Base-by-base conservation (phyloP, 2,888 invertebrate species). In the Agrypnus murinus region DNA sequence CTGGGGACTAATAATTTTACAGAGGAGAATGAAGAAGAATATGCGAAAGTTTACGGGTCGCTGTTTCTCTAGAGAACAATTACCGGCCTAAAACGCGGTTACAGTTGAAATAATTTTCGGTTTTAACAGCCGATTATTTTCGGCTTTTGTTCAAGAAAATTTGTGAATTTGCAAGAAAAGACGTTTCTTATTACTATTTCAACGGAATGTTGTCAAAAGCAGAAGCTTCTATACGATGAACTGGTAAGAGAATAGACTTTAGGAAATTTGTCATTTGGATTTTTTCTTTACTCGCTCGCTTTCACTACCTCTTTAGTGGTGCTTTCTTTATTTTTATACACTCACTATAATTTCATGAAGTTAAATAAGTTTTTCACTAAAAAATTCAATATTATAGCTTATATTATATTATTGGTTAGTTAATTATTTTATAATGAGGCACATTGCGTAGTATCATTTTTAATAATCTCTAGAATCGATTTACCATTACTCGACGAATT, bases 21-120 rank as follows among this genome's bases (percentile, higher is more conserved):
- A 67, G 65, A 57, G 53, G 64, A 25, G 62, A 72, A 72, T 68
- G 76, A 68, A 68, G 67, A 67, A 67, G 72, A 74, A 74, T 75
- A 72, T 75, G 68, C 72, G 72, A 63, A 69, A 72, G 71, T 73
- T 70, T 71, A 60, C 65, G 72, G 69, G 69, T 64, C 58, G 67
- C 62, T 71, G 59, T 73, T 71, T 65, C 74, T 58, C 74, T 46
- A 36, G 73, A 72, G 75, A 75, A 72, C 75, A 67, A 75, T 77
- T 77, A 77, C 69, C 43, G 67, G 66, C 65, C 55, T 66, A 69
- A 73, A 63, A 60, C 45, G 57, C 63, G 69, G 69, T 70, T 70
- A 65, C 62, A 59, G 62, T 55, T 59, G 67, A 67, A 70, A 67
- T 48, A 69, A 69, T 66, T 69, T 69, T 65, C 38, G 65, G 60